Percentiles rank a stretch among this genome's conserved stretches.
These are phyloP conservation scores for Gryon sp. DNA, from an alignment of 1,140 invertebrate genomes.

Conservation along the genomic window DNA sequence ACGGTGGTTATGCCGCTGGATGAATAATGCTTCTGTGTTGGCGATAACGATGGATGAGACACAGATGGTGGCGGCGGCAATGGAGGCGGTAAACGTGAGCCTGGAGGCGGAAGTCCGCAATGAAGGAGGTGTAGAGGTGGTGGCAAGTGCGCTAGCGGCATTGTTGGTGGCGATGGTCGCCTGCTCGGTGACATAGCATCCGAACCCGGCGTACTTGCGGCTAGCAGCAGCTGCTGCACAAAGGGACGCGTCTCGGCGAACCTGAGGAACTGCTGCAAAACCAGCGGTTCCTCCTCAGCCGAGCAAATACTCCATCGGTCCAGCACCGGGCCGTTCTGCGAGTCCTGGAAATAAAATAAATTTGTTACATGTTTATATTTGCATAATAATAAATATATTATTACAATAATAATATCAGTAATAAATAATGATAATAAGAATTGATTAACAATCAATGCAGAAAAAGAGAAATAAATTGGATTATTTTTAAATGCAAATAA, in stretches of 20 bases:
- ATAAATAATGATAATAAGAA: background rate
- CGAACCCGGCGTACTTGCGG: constrained; percentile 80
- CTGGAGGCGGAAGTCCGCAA: constrained; percentile 76
- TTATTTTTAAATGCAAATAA: too few species aligned
- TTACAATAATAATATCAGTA: background rate
- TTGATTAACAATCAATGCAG: background rate
- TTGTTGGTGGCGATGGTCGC: constrained; percentile 82
- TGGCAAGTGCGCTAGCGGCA: constrained; percentile 81
- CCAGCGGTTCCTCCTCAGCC: constrained; percentile 90
- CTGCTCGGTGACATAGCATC: constrained; percentile 85
- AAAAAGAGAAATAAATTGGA: background rate
- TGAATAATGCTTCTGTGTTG: constrained; percentile 77
- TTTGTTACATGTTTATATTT: constrained; percentile 18
- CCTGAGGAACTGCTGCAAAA: constrained; percentile 91
- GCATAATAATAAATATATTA: background rate
- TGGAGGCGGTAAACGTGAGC: constrained; percentile 77
- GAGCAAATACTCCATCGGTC: constrained; percentile 91
- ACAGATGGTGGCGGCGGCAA: constrained; percentile 72
- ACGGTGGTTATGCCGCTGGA: constrained; percentile 41
- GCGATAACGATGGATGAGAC: constrained; percentile 79
- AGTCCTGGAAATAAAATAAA: constrained; percentile 80
- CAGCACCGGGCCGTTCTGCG: constrained; percentile 86
- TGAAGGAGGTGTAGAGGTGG: constrained; percentile 80
- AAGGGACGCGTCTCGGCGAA: constrained; percentile 91
- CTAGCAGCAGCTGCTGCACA: constrained; percentile 88